Base-by-base conservation (phyloP, 1,140 invertebrate genomes). In the Drosophila athabasca region DNA sequence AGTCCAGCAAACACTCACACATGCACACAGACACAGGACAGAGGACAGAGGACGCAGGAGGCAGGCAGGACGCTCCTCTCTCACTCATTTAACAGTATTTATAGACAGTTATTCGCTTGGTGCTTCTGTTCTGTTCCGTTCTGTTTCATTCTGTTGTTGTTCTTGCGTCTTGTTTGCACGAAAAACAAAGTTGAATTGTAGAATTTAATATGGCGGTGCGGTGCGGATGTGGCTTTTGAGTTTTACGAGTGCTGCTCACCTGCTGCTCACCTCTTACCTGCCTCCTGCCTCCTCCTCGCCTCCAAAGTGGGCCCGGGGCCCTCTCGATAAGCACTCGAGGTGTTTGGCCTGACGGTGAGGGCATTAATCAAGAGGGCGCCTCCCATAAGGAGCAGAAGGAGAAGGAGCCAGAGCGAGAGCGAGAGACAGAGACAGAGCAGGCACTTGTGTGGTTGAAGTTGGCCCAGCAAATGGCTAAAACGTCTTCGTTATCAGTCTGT, bases 31-130 rank as follows among this genome's bases (percentile, higher is more conserved):
- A 17, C 31, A 55, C 19, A 58, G 15, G 35, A 6, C 31, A 35
- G 31, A 3, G 17, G 17, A 35, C 31, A 1, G 8, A 35, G 31
- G 1, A 19, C 17, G 29, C 61, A 53, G 39, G 26, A 26, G 1
- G 19, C 45, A 46, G 24, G 35, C 62, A 53, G 41, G 29, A 51
- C 17, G 17, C 54, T 15, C 53, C 61, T 54, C 55, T 5, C 24
- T 26, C 17, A 78, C 60, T 77, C 55, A 77, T 68, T 81, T 54
- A 81, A 72, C 62, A 62, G 72, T 81, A 80, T 81, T 80, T 80
- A 81, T 81, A 72, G 78, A 81, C 77, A 67, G 66, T 79, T 80
- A 76, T 74, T 67, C 35, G 11, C 66, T 61, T 71, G 31, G 3
- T 35, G 35, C 35, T 39, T 9, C 35, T 11, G 31, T 11, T 35